Evolutionary conservation across 2,113 vertebrate genomes (phyloP), one percentile per base, ranked within the genome.

Genomic region (Tetrax tetrax): DNA sequence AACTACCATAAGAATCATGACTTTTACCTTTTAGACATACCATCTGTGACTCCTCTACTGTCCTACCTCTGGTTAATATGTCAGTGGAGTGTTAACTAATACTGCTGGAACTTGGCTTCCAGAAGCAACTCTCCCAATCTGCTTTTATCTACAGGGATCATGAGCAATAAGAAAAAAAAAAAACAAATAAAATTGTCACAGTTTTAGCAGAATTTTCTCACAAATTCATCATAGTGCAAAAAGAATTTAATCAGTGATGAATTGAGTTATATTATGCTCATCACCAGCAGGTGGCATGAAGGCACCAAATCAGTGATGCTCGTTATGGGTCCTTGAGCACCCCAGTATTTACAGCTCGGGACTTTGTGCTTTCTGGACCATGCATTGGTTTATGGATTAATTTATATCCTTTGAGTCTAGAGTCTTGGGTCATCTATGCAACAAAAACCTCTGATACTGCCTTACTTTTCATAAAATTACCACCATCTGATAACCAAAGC

Each of bases 281-380:
- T 69, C 74, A 92, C 47, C 69, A 96, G 65, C 48, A 95, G 81
- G 16, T 75, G 84, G 41, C 80, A 65, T 24, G n/a, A 88, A 90
- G 69, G 56, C 43, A 71, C 25, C 0, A 3, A 57, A 31, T 61
- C 60, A 81, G 43, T 64, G 37, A 18, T 50, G 12, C 27, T 68
- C 24, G 7, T 61, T 70, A 25, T 0, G 5, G 16, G 13, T 74
- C 21, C 38, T 47, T 28, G 41, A 43, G 22, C 37, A 37, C 9
- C 8, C 33, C 1, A 3, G 6, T 47, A 33, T 83, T 89, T 21
- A 18, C 13, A 75, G 35, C 45, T 68, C 1, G 1, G 45, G 19
- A 59, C 43, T 69, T 80, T 14, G 28, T 60, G 53, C 22, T 82
- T 90, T 93, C 56, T 79, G 29, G 51, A 53, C 6, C 20, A 28